Percentiles rank a stretch among this genome's conserved stretches.
These are phyloP conservation scores for Spongilla lacustris DNA, from an alignment of 37 sponge, comb jelly and placozoan species.

Conservation along the genomic window DNA sequence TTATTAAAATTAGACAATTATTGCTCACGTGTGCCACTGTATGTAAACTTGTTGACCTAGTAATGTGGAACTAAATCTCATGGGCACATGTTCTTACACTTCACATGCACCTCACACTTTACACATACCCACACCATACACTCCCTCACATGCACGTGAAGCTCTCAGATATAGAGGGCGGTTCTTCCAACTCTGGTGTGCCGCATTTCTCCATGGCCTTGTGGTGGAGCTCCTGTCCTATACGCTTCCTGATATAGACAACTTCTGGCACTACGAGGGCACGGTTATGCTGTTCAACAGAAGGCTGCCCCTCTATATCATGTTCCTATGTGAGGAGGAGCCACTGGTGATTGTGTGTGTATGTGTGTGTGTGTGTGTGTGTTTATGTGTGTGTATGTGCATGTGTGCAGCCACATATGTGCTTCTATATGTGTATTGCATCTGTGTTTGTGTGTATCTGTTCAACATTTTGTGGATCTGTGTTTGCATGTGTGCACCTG, in stretches of 20 bases:
- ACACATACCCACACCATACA: background rate
- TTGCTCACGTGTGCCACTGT: no score
- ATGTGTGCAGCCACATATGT: no score
- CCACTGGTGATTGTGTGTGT: background rate
- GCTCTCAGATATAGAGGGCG: conserved; percentile 24
- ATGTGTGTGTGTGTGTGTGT: background rate
- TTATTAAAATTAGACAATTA: no score
- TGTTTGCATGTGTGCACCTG: no score
- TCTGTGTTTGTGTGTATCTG: no score
- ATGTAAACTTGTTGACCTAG: no score
- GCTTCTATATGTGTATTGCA: no score
- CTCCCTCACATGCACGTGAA: background rate
- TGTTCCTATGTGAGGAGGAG: conserved; percentile 29
- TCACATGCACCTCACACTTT: background rate
- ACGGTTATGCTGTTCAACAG: conserved; percentile 38
- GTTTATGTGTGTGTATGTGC: no score
- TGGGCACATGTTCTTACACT: background rate
- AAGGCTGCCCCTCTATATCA: conserved; percentile 39
- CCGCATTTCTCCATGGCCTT: conserved; percentile 48
- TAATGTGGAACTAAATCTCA: no score
- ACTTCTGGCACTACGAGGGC: conserved; percentile 47
- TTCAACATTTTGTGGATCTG: no score
- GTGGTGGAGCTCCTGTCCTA: conserved; percentile 35
- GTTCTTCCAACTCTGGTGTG: conserved; percentile 27
- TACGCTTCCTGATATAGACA: conserved; percentile 47